Base-by-base conservation (phyloP, 2,888 invertebrate species). In the Clistopyga incitator region DNA sequence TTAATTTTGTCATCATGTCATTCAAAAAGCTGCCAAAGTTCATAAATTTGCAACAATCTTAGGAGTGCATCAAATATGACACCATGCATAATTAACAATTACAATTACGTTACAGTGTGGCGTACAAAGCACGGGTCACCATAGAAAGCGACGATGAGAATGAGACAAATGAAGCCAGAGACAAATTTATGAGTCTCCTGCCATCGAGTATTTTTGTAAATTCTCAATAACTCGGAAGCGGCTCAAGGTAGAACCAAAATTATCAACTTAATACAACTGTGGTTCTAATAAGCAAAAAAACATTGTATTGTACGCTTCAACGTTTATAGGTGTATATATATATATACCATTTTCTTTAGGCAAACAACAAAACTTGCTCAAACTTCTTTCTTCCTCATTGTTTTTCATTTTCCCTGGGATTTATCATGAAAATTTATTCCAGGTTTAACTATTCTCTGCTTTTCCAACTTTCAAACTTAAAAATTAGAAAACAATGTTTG, bases 101-200 rank as follows among this genome's bases (percentile, higher is more conserved):
- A 64, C n/a, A 59, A 64, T 38, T 52, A 52, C 50, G 74, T 89
- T 89, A 47, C 84, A 94, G 94, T 80, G 38, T 65, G 15, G 89
- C 90, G 65, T 94, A 94, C 85, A 94, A 94, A 90, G 94, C 94
- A 8, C 94, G 94, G 87, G 89, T 95, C 6, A 94, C 94, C 13
- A 92, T 95, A 77, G 94, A 95, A 85, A 94, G 94, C 34, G 91
- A 90, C 18, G 89, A 89, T 84, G 89, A 93, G 86, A 82, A 88
- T 18, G 90, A 92, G 47, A 93, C 93, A 6, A 88, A 86, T 23
- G 87, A 86, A 80, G 94, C 94, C 1, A 93, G 91, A 87, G 87
- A 90, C 20, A 93, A 91, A 89, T 92, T 95, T 85, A 88, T 93
- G 79, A 88, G 92, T 82, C 87, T 91, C 20, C 85, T 91, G 72